These are phyloP conservation scores for Cephalotes varians DNA, from an alignment of 2,888 invertebrate species.

Conservation along the genomic window DNA sequence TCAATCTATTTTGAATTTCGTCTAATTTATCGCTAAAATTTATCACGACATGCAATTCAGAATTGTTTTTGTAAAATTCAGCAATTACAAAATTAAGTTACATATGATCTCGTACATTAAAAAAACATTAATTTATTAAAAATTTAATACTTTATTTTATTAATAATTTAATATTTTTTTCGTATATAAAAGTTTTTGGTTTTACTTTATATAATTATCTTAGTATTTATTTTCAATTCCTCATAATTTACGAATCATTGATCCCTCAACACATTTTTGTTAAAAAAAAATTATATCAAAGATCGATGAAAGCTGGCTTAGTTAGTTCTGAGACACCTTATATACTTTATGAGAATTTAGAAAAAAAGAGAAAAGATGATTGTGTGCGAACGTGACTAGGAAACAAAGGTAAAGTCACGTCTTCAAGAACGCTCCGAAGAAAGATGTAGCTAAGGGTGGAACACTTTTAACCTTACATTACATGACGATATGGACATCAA, in stretches of 20 bases:
- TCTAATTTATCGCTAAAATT: constrained; percentile 51
- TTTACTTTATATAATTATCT: neutral
- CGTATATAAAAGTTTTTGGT: neutral
- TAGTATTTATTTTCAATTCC: neutral
- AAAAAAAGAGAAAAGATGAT: constrained; percentile 69
- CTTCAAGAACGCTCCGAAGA: constrained; percentile 64
- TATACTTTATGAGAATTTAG: constrained; percentile 69
- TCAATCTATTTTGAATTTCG: constrained; percentile 54
- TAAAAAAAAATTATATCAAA: constrained; percentile 12
- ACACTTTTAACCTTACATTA: constrained; percentile 71
- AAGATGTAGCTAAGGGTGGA: constrained; percentile 71
- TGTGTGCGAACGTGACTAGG: constrained; percentile 72
- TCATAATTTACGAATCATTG: neutral
- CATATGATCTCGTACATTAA: neutral
- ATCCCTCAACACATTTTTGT: neutral
- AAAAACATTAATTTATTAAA: neutral
- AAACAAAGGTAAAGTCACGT: constrained; percentile 76
- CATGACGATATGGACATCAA: constrained; percentile 56
- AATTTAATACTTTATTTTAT: too few relatives aligned
- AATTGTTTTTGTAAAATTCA: neutral
- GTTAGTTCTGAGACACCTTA: neutral
- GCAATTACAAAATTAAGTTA: neutral
- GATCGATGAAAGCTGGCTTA: constrained; percentile 16
- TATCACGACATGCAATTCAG: neutral
- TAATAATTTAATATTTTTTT: neutral